These are phyloP conservation scores for Pimephales promelas DNA, from an alignment of 2,113 vertebrate genomes.

Conservation along the genomic window DNA sequence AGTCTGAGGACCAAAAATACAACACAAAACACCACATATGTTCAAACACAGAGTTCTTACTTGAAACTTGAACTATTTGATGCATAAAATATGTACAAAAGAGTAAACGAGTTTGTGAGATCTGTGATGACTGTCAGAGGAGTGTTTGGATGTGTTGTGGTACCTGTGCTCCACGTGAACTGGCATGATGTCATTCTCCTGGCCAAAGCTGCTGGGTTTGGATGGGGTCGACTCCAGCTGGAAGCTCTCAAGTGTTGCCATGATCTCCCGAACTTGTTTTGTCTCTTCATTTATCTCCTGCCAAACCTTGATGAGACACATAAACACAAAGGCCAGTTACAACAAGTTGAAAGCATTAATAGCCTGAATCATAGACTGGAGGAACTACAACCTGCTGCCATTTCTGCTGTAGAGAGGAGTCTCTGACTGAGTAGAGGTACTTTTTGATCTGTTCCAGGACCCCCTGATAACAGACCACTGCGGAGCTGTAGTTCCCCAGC, in stretches of 20 bases:
- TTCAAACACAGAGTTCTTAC: not conserved
- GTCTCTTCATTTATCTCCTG: slow-evolving; percentile 94
- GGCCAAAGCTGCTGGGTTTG: slow-evolving; percentile 77
- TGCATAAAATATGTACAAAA: not conserved
- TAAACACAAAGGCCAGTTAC: not conserved
- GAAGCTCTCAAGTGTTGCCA: slow-evolving; percentile 91
- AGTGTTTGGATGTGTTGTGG: not conserved
- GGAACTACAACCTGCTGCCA: slow-evolving; percentile 89
- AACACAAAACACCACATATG: not conserved
- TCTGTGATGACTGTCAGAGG: not conserved
- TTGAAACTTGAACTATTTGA: not conserved
- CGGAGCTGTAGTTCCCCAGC: slow-evolving; percentile 95
- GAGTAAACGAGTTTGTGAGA: not conserved
- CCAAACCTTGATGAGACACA: slow-evolving; percentile 81
- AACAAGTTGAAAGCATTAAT: not conserved
- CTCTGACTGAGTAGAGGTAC: slow-evolving; percentile 83
- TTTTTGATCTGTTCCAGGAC: slow-evolving; percentile 94
- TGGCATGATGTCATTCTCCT: slow-evolving; percentile 86
- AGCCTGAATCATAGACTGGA: not conserved
- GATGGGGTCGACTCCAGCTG: slow-evolving; percentile 82
- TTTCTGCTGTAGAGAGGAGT: slow-evolving; percentile 84
- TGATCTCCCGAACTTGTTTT: slow-evolving; percentile 91
- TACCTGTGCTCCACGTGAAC: slow-evolving; percentile 88
- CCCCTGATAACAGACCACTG: slow-evolving; percentile 92
- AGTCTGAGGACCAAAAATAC: not conserved